Evolutionary conservation across 2,797 vertebrate species (phyloP).

Genomic region (Tauraco hartlaubi): DNA sequence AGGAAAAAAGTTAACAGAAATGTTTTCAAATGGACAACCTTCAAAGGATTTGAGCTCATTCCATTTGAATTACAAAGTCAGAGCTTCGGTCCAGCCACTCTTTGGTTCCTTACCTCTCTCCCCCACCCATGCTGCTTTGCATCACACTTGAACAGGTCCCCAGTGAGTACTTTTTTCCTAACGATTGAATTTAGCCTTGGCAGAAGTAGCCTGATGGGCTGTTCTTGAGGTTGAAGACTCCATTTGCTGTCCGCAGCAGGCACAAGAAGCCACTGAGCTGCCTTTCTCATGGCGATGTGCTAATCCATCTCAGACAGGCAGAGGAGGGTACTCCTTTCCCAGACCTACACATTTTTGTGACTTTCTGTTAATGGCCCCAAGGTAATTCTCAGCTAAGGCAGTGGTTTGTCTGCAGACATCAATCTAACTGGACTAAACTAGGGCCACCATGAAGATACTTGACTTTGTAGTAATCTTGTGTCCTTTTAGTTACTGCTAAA

Average conservation of each 20-base stretch:
- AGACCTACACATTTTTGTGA: not conserved
- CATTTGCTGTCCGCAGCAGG: not conserved
- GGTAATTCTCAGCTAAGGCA: not conserved
- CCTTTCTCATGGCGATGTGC: not conserved
- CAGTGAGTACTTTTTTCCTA: not conserved
- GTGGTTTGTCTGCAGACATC: not conserved
- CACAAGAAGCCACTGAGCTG: not conserved
- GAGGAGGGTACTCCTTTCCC: not conserved
- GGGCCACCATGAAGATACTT: not conserved
- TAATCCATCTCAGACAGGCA: not conserved
- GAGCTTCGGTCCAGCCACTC: conserved; percentile 13
- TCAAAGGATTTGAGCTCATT: conserved; percentile 68
- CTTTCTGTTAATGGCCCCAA: not conserved
- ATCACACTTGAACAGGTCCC: not conserved
- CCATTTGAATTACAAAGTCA: conserved; percentile 61
- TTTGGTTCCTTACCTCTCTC: conserved; percentile 16
- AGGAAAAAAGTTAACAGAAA: conserved; percentile 62
- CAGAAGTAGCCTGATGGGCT: not conserved
- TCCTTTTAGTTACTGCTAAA: not conserved
- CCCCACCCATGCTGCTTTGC: conserved; percentile 9
- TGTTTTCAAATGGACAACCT: conserved; percentile 67
- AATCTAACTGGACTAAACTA: not conserved
- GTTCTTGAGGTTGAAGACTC: not conserved
- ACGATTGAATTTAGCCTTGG: not conserved
- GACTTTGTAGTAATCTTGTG: not conserved